A percentile compares a stretch with the other conserved stretches of the same genome.
phyloP scores from a whole-genome alignment of 2,113 vertebrate genomes.

The Sorex fumeus region DNA sequence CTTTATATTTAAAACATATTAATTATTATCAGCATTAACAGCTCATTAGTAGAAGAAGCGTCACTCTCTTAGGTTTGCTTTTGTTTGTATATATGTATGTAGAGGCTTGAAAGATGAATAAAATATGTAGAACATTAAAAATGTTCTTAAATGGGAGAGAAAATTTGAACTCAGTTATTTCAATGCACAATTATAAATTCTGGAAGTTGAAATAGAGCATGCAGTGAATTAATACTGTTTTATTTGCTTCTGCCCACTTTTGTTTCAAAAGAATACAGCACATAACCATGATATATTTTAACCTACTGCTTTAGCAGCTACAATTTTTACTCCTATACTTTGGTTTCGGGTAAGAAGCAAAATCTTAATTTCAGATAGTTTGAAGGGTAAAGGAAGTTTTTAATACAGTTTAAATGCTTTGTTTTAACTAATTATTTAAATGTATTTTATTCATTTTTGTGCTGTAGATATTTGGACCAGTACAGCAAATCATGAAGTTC shows the following conservation, averaged over 20 bases:
- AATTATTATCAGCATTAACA: not conserved
- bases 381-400: not conserved
- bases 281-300: not conserved
- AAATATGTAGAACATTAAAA: not conserved
- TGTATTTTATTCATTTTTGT: slow-evolving; percentile 56
- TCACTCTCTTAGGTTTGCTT: not conserved
- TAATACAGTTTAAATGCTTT: not conserved
- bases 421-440: slow-evolving; percentile 7
- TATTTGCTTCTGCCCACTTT: not conserved
- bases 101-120: slow-evolving; percentile 14
- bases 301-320: not conserved
- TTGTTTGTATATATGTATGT: not conserved
- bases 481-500: slow-evolving; percentile 95
- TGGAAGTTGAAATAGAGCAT: not conserved
- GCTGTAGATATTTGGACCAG: slow-evolving; percentile 95
- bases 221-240: not conserved
- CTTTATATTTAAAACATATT: not conserved
- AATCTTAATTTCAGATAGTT: not conserved
- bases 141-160: slow-evolving; percentile 19
- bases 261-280: slow-evolving; percentile 26
- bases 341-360: not conserved
- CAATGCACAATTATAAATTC: not conserved
- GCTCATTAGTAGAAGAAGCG: not conserved
- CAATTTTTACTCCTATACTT: not conserved
- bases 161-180: slow-evolving; percentile 28